Conservation (phyloP, 2,113 vertebrate species). For the Sardina pilchardus region DNA sequence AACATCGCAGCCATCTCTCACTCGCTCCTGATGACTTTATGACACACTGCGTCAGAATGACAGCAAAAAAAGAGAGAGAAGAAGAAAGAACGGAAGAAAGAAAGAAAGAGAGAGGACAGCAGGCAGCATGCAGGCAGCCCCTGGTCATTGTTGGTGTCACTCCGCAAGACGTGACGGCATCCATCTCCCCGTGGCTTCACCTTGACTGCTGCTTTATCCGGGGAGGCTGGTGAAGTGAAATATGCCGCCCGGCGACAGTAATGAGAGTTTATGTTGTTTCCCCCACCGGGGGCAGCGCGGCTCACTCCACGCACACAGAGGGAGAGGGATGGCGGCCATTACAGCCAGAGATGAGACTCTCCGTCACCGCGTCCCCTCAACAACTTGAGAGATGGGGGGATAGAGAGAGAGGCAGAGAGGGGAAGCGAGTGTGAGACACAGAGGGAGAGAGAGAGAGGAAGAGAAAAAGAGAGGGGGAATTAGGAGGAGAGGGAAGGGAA, state of each 20-base stretch:
- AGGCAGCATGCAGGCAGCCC: neutral
- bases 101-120: constrained; percentile 41
- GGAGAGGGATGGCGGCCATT: neutral
- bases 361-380: neutral
- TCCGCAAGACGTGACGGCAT: neutral
- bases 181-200: neutral
- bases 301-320: neutral
- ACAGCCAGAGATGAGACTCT: neutral
- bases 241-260: neutral
- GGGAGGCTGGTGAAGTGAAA: neutral
- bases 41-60: constrained; percentile 12
- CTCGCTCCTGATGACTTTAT: too few relatives aligned
- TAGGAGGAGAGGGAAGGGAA: neutral
- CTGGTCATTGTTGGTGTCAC: neutral
- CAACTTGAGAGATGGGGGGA: neutral
- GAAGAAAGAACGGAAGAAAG: neutral
- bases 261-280: neutral
- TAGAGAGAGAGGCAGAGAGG: neutral
- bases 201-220: neutral
- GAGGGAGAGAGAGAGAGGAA: too few relatives aligned
- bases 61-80: constrained; percentile 27
- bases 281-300: neutral
- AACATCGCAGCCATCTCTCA: too few relatives aligned
- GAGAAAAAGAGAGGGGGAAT: neutral
- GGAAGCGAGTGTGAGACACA: neutral